Percentiles rank a stretch among this genome's conserved stretches.
Conservation (phyloP, 1,140 invertebrate species). For the Aphaenogaster ashmeadi region DNA sequence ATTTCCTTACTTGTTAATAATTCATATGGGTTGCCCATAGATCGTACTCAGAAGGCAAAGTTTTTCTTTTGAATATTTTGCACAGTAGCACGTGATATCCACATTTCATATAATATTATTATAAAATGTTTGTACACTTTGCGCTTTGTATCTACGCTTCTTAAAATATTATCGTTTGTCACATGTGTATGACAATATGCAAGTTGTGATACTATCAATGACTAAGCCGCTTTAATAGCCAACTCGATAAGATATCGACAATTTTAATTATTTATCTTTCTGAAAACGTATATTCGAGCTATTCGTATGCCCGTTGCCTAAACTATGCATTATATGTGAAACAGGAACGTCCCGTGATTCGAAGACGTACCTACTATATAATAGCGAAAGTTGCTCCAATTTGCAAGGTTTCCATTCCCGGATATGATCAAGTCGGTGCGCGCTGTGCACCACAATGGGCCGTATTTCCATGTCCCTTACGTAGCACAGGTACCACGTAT, state of each 20-base stretch:
- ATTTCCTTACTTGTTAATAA: slow-evolving; percentile 21
- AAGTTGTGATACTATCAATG: background rate
- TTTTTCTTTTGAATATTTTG: slow-evolving; percentile 22
- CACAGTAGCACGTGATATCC: background rate
- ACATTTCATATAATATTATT: background rate
- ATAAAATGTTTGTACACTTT: background rate
- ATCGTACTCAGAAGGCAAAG: background rate
- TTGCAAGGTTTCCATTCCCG: slow-evolving; percentile 14
- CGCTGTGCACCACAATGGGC: background rate
- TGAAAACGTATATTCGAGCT: background rate
- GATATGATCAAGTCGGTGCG: slow-evolving; percentile 41
- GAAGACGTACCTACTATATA: slow-evolving; percentile 25
- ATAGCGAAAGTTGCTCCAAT: slow-evolving; percentile 37
- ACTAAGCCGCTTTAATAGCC: background rate
- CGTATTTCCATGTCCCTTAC: slow-evolving; percentile 40
- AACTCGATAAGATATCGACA: slow-evolving; percentile 17
- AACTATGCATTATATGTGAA: background rate
- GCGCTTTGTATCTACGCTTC: background rate
- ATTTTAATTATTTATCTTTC: background rate
- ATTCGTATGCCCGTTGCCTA: no score
- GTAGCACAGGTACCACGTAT: slow-evolving; percentile 8
- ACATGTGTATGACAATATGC: background rate
- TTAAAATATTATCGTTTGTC: slow-evolving; percentile 1
- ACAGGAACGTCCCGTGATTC: background rate
- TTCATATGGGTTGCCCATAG: background rate